phyloP scores from a whole-genome alignment of 2,888 invertebrate genomes.

The Spisula subtruncata region DNA sequence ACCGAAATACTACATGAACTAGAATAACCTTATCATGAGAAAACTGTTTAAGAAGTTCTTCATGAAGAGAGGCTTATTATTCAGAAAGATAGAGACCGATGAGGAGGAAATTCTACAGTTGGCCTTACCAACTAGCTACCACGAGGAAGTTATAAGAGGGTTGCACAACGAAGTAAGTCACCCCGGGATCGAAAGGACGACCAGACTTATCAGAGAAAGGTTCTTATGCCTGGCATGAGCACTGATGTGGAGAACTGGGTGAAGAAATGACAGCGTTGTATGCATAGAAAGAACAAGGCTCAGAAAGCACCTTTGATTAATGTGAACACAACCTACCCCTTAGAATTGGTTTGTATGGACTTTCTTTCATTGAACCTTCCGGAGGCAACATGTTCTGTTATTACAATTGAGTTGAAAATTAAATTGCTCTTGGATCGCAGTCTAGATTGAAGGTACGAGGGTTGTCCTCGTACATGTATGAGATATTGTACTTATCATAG shows the following conservation, averaged over 20 bases:
- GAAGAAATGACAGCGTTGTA: conserved; percentile 21
- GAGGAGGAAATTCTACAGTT: not conserved
- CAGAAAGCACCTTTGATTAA: conserved; percentile 20
- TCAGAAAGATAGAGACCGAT: not conserved
- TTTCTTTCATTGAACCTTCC: not conserved
- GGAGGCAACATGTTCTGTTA: too few relatives aligned
- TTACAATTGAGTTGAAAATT: too few relatives aligned
- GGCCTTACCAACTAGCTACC: not conserved
- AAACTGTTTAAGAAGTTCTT: not conserved
- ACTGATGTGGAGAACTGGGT: not conserved
- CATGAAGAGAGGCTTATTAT: conserved; percentile 3
- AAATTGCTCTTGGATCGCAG: too few relatives aligned
- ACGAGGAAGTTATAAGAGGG: not conserved
- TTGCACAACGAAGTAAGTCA: not conserved
- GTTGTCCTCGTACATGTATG: too few relatives aligned
- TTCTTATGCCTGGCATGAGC: not conserved
- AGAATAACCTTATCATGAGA: not conserved
- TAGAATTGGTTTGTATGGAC: conserved; percentile 48
- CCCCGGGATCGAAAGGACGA: not conserved
- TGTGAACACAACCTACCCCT: conserved; percentile 37
- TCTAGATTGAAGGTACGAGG: too few relatives aligned
- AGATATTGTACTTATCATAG: too few relatives aligned
- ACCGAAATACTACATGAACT: not conserved
- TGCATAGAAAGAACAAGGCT: not conserved
- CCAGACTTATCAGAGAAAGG: not conserved